phyloP scores from a whole-genome alignment of 2,797 vertebrate species.

The Sebastes itinus region DNA sequence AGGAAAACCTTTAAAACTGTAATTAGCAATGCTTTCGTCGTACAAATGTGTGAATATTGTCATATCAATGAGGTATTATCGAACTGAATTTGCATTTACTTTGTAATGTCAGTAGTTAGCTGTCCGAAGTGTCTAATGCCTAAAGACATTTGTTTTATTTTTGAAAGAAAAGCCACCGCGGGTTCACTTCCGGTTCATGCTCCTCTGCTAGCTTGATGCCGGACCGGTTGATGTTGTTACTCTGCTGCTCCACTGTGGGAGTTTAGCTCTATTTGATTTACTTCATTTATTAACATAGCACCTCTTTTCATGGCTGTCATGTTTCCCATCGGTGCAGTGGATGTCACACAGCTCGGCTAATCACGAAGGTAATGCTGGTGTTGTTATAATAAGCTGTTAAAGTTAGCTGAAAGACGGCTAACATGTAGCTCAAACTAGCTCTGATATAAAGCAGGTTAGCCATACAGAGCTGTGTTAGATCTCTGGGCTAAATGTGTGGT shows the following conservation, averaged over 20 bases:
- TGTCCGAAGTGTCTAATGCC: background rate
- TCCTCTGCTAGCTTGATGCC: background rate
- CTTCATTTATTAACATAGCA: background rate
- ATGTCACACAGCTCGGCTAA: background rate
- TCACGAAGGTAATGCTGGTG: slow-evolving; percentile 44
- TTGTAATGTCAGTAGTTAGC: background rate
- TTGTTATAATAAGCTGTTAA: background rate
- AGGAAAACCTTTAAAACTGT: background rate
- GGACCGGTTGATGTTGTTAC: background rate
- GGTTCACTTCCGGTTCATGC: background rate
- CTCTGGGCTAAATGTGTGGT: background rate
- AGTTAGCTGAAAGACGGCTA: slow-evolving; percentile 27
- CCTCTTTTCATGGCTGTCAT: background rate
- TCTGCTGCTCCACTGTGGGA: background rate
- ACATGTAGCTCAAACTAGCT: slow-evolving; percentile 41
- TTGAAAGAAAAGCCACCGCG: slow-evolving; percentile 32
- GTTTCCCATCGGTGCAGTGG: background rate
- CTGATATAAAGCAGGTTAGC: background rate
- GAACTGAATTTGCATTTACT: background rate
- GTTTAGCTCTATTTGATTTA: background rate
- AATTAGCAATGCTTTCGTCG: background rate
- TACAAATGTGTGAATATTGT: background rate
- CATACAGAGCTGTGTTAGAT: background rate
- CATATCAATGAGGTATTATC: fast-evolving
- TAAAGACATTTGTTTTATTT: slow-evolving; percentile 37